A percentile compares a stretch with the other conserved stretches of the same genome.
Conservation (phyloP, 2,888 invertebrate genomes). For the Ditula angustiorana region DNA sequence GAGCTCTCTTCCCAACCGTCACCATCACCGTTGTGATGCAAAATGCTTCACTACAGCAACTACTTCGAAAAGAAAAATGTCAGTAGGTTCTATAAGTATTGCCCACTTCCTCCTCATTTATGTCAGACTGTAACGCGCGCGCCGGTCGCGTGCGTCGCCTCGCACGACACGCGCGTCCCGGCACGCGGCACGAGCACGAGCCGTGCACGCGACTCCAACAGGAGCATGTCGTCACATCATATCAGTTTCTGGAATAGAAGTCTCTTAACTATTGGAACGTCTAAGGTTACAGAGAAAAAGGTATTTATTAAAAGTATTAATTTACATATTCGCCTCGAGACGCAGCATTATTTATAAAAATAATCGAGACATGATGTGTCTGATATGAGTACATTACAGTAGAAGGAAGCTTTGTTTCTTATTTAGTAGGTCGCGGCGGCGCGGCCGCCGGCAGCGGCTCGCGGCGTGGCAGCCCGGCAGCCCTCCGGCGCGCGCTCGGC, state of each 20-base stretch:
- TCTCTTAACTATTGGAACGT: conserved; percentile 36
- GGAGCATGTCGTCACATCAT: not conserved
- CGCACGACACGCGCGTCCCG: not conserved
- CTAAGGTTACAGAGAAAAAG: conserved; percentile 32
- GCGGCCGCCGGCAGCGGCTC: not conserved
- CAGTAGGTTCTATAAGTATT: too few relatives aligned
- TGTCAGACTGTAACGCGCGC: too few relatives aligned
- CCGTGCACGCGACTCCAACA: not conserved
- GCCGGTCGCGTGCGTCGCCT: not conserved
- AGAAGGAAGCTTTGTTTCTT: conserved; percentile 35
- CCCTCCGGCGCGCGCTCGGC: not conserved
- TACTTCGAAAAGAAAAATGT: too few relatives aligned
- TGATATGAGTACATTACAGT: conserved; percentile 34
- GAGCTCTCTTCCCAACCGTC: too few relatives aligned
- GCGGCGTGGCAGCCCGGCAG: too few relatives aligned
- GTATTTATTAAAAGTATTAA: conserved; percentile 19
- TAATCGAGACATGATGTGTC: conserved; percentile 27
- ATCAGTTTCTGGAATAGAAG: conserved; percentile 17
- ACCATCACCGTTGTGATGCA: too few relatives aligned
- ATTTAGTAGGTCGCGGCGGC: conserved; percentile 3
- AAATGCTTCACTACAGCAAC: too few relatives aligned
- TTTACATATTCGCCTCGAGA: conserved; percentile 9
- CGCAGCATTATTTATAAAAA: conserved; percentile 32
- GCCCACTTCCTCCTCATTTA: too few relatives aligned
- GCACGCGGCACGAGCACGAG: not conserved